Evolutionary conservation across 2,888 invertebrate genomes (phyloP), one percentile per base, ranked within the genome.

Genomic region (Ochropacha duplaris): DNA sequence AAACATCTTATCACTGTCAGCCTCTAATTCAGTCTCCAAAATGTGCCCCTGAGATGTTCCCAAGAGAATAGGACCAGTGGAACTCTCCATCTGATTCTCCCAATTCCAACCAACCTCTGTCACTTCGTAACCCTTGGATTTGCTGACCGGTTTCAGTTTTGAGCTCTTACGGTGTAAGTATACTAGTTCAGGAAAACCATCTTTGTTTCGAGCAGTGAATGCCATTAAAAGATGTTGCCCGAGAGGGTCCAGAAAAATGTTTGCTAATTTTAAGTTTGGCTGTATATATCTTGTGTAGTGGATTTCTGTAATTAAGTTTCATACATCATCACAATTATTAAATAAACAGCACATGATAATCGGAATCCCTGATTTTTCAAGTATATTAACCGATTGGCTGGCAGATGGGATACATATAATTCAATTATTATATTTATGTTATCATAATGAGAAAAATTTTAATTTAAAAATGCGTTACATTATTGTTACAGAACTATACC

Each of bases 61-160:
- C 50, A 99, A 81, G 49, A 99, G 89, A 72, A 99, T 98, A 0
- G 97, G 95, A 0, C 97, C 97, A 0, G 98, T 97, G 0, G 95
- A 94, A 1, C 81, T 86, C 60, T 95, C 95, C 0, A 95, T 95
- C 1, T 93, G 94, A 68, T 96, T 96, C 58, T 94, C 94, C 68
- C 94, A 94, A 84, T 97, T 98, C 96, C 98, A 99, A 0, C 96
- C 98, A 0, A 99, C 96, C 54, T 97, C 96, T 0, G 98, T 98
- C 24, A 99, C 95, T 79, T 97, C 96, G 83, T 98, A 97, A 49
- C 96, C 95, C 66, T 94, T 92, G 52, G 95, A 95, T 83, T 96
- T 96, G 31, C 79, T 84, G 0, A 93, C 87, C 6, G 86, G 94
- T 74, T 96, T 96, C 11, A 96, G 93, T 85, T 97, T 98, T 3